Base-by-base conservation (phyloP, 2,113 vertebrate species). In the Rissa tridactyla region DNA sequence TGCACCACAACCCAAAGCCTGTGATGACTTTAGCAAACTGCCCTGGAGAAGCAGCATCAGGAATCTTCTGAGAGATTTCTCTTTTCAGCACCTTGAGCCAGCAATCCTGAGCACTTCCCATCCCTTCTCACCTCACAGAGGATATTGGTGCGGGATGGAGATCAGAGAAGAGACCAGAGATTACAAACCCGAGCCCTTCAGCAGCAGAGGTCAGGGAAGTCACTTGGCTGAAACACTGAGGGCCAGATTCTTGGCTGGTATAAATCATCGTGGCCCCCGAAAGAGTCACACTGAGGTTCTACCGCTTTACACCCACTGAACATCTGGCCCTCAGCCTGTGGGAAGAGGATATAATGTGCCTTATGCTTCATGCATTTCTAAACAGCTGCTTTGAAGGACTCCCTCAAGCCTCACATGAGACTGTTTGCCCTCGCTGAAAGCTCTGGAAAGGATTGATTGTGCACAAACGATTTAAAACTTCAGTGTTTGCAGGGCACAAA, bases 261-360 rank as follows among this genome's bases (percentile, higher is more conserved):
- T 78, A 90, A 90, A 90, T 64, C 68, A 47, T 3, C 0, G 0
- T 30, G 46, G 40, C 27, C 44, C 27, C n/a, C 6, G 25, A 34
- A 82, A 46, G 87, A 80, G n/a, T 68, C 64, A 66, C 55, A 47
- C 44, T 25, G 54, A 70, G 46, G 51, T 46, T 85, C 55, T 75
- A 51, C 60, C 2, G 9, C 71, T 90, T 90, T 92, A 84, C 89
- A 91, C 75, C 93, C 82, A 72, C 94, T 81, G 95, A 94, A 92
- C 88, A 96, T 96, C 93, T 95, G 96, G 77, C 83, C 55, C 55
- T 79, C 61, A 55, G 84, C 61, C 90, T 91, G 93, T 96, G 92
- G 93, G 92, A 97, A 96, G 85, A 92, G 75, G 86, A 82, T 88
- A 88, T 70, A 82, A 94, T 71, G 64, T 83, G 84, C 42, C 82